phyloP scores from a whole-genome alignment of 2,888 invertebrate genomes.

The Cerceris rybyensis region DNA sequence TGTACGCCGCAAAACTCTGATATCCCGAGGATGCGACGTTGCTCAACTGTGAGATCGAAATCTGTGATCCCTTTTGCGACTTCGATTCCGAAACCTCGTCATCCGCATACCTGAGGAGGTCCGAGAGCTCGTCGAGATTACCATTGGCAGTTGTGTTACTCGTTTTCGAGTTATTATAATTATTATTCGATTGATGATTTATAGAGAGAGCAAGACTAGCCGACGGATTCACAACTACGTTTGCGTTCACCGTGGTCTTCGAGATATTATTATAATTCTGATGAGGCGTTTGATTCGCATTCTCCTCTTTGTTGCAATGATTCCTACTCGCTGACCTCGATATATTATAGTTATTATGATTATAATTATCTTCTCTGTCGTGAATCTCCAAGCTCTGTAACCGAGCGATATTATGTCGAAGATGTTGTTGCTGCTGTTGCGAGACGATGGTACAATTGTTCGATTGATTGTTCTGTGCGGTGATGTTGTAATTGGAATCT shows the following conservation, averaged over 20 bases:
- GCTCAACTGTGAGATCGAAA: slow-evolving; percentile 90
- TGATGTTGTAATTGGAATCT: slow-evolving; percentile 80
- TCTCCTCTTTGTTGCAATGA: slow-evolving; percentile 79
- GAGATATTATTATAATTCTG: slow-evolving; percentile 79
- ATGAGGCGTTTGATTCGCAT: slow-evolving; percentile 78
- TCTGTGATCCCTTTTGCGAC: slow-evolving; percentile 88
- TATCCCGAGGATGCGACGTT: slow-evolving; percentile 93
- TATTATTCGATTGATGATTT: slow-evolving; percentile 77
- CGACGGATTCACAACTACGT: slow-evolving; percentile 72
- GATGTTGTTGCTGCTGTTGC: slow-evolving; percentile 67
- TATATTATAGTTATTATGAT: slow-evolving; percentile 78
- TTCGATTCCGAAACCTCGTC: slow-evolving; percentile 85
- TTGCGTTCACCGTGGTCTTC: slow-evolving; percentile 80
- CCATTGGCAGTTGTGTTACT: slow-evolving; percentile 82
- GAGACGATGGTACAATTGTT: slow-evolving; percentile 51
- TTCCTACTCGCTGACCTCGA: slow-evolving; percentile 77
- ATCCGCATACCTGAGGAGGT: slow-evolving; percentile 89
- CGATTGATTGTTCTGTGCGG: slow-evolving; percentile 61
- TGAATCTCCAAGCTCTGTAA: slow-evolving; percentile 77
- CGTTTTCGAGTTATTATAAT: slow-evolving; percentile 73
- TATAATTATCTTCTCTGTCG: slow-evolving; percentile 77
- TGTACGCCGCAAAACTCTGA: slow-evolving; percentile 94
- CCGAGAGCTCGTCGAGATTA: slow-evolving; percentile 88
- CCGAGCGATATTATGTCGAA: slow-evolving; percentile 73
- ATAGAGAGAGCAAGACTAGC: slow-evolving; percentile 77